Base-by-base conservation (phyloP, 1,140 invertebrate species). In the Meloidogyne floridensis region DNA sequence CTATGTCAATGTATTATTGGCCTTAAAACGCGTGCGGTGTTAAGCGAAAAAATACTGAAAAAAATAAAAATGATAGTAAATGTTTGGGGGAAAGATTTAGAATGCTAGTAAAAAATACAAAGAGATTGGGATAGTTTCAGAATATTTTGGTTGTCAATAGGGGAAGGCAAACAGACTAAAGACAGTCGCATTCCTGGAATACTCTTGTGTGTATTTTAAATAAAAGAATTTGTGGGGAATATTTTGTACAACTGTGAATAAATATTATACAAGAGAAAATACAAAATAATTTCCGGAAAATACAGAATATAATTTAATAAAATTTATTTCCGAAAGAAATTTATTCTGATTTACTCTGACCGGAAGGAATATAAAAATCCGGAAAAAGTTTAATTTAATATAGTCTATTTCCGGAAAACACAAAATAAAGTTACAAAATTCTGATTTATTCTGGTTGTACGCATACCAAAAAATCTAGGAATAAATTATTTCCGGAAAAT, bases 1-100 rank as follows among this genome's bases (percentile, higher is more conserved):
- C 59, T 65, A 65, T 65, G 15, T 65, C 59, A 65, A 65, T 65
- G 59, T 65, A 65, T 65, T 65, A 65, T 65, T 65, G 59, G 59
- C 59, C 59, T 65, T 65, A 65, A 65, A 65, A 6, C 59, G 59
- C 59, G 59, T 65, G 59, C 59, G 59, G 59, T 65, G n/a, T 65
- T 65, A 65, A 65, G 59, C 59, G n/a, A 65, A 65, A 65, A 65
- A 65, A 65, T n/a, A 65, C 15, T n/a, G 15, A 65, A 65, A 65
- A 65, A 65, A 59, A 15, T n/a, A 65, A 65, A 65, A 65, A 65
- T 65, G 59, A 65, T 65, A 65, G 10, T 59, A 6, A 59, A 11
- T 15, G 56, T n/a, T n/a, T 32, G 32, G 15, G 15, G 4, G 4
- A 65, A 6, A n/a, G 15, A 65, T 65, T 65, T 15, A 65, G 7